Conservation (phyloP, 2,113 vertebrate species). For the Peromyscus leucopus region DNA sequence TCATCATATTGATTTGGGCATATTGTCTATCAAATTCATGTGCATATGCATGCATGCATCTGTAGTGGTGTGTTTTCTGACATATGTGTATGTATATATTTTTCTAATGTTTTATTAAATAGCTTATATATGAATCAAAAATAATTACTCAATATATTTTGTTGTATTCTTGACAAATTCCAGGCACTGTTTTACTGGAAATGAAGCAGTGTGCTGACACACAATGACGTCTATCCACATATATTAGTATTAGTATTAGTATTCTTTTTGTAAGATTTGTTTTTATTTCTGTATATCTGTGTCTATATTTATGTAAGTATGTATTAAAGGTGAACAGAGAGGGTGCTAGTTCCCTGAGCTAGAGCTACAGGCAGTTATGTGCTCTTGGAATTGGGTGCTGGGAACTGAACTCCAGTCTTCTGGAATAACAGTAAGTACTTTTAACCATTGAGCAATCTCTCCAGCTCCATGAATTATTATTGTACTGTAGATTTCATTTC, state of each 20-base stretch:
- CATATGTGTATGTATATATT: neutral
- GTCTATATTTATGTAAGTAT: neutral
- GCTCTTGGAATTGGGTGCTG: neutral
- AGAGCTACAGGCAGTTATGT: neutral
- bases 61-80: neutral
- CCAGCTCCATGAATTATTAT: neutral
- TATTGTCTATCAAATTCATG: neutral
- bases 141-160: neutral
- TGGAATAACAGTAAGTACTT: neutral
- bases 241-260: neutral
- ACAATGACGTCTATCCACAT: neutral
- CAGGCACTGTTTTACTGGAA: neutral
- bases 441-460: neutral
- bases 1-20: neutral
- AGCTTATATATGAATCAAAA: conserved; percentile 34
- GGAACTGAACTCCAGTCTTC: neutral
- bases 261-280: neutral
- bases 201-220: neutral
- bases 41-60: neutral
- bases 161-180: neutral
- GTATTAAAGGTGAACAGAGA: neutral
- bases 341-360: neutral
- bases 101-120: conserved; percentile 11
- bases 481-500: neutral
- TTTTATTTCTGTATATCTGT: neutral